Evolutionary conservation across 2,797 vertebrate species (phyloP).

Genomic region (Onychomys leucogaster): DNA sequence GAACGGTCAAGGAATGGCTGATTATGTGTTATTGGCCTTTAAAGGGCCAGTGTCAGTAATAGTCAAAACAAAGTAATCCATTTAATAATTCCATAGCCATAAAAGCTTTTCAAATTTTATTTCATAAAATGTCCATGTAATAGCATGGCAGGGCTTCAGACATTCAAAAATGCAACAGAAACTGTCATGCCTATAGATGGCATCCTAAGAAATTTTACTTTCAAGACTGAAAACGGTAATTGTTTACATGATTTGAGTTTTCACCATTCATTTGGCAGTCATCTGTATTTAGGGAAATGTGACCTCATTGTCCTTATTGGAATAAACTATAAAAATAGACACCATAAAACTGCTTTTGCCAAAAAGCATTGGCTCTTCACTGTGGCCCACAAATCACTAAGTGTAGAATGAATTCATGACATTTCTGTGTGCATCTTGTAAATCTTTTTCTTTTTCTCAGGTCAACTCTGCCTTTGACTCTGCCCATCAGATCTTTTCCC

Average conservation of each 20-base stretch:
- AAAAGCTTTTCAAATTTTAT: constrained; percentile 30
- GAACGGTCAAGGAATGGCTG: constrained; percentile 80
- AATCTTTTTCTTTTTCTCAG: background rate
- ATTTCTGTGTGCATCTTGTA: background rate
- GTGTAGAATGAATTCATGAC: background rate
- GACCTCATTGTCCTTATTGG: constrained; percentile 67
- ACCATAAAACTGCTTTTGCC: background rate
- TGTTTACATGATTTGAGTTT: constrained; percentile 65
- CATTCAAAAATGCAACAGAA: constrained; percentile 1
- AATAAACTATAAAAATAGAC: constrained; percentile 1
- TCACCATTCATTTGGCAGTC: constrained; percentile 62
- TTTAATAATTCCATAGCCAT: constrained; percentile 58
- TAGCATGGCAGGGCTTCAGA: background rate
- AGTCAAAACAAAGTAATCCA: constrained; percentile 73
- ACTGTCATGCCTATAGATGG: background rate
- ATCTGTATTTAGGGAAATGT: constrained; percentile 60
- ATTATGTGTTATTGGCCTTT: constrained; percentile 78
- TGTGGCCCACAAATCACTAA: background rate
- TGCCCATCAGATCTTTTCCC: background rate
- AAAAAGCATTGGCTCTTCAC: background rate
- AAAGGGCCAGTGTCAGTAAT: constrained; percentile 74
- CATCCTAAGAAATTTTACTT: constrained; percentile 19
- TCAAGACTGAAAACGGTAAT: background rate
- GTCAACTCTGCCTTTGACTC: background rate
- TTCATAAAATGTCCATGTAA: constrained; percentile 14